Base-by-base conservation (phyloP, 30 jellyfish, hydroid and myxozoan species). In the Hydractinia echinata region DNA sequence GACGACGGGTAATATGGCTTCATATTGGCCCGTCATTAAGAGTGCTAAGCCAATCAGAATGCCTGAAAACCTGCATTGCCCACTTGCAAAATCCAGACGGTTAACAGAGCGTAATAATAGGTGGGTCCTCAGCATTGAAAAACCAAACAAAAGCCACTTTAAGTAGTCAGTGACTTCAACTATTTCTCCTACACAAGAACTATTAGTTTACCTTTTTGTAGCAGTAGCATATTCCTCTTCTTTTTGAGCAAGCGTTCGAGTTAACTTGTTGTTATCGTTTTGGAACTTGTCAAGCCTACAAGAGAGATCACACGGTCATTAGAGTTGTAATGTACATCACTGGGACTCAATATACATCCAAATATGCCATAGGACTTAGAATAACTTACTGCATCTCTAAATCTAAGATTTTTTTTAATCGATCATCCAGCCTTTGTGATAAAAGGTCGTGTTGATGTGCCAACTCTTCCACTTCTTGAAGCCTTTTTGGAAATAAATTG, bases 181-280 rank as follows among this genome's bases (percentile, higher is more conserved):
- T 30, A 30, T 30, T 30, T 30, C 44, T 30, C 44, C 44, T 30
- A 30, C 44, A 30, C 44, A 30, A 30, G 44, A 30, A 30, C 44
- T 30, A 2, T 30, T 30, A 30, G 44, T 30, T 30, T 51, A 86
- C 98, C 89, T 92, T 74, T 92, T 83, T 76, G 88, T 88, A 54
- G 94, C 77, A 6, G 95, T 49, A 8, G 76, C 72, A 58, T 88
- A 87, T 61, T 95, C 76, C 55, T 85, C 95, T 69, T 94, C 96
- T 56, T 88, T 94, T 79, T 84, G 99, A 39, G 81, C 76, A 20
- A 94, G 55, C 16, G 88, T 77, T 82, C 77, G 55, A 66, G 85
- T 89, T 6, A 94, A 84, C 55, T 90, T 82, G 19, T 78, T 76
- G 4, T 83, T 84, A 53, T 88, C 95, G 5, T 80, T 80, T 20